Evolutionary conservation across 2,113 vertebrate species (phyloP), one percentile per base, ranked within the genome.

Genomic region (Grammomys surdaster): DNA sequence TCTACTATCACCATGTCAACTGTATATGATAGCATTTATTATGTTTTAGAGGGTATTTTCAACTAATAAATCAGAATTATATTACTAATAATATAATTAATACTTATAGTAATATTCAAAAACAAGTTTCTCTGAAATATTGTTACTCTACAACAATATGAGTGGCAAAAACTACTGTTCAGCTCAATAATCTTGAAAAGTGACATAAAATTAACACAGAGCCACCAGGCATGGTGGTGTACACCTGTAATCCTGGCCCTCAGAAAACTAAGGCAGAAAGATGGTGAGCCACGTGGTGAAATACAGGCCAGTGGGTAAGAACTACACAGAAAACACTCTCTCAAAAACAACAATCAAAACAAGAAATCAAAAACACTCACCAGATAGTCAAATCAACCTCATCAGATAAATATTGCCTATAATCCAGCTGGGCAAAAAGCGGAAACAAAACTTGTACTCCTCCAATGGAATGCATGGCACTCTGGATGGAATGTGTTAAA

Each of bases 391-490:
- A 99, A 98, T 99, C 99, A 97, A 99, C 93, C 82, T 99, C 98
- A 14, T 99, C 99, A 22, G 99, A 99, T 92, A 98, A 99, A 94
- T 99, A 99, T 97, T 99, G 99, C 98, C 97, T 99, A 65, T 98
- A 99, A 98, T 99, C 99, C 98, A 99, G 98, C 98, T 99, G 99
- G 97, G 99, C 99, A 98, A 99, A 99, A 90, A 99, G 99, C 91
- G 99, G 99, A 96, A 99, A 99, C 88, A 99, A 99, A 89, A 99
- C 99, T 98, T 99, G 99, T 93, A 99, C 99, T 1, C 99, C 99
- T 96, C 99, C 99, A 67, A 99, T 99, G 16, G 99, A 99, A 98
- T 99, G 99, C 97, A 99, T 99, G 60, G 99, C 99, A 97, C 99
- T 99, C 98, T 99, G 99, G 93, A 99, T 99, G 2, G 99, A 99